Percentiles rank a stretch among this genome's conserved stretches.
Conservation (phyloP, 2,888 invertebrate species). For the Caenorhabditis sp. region DNA sequence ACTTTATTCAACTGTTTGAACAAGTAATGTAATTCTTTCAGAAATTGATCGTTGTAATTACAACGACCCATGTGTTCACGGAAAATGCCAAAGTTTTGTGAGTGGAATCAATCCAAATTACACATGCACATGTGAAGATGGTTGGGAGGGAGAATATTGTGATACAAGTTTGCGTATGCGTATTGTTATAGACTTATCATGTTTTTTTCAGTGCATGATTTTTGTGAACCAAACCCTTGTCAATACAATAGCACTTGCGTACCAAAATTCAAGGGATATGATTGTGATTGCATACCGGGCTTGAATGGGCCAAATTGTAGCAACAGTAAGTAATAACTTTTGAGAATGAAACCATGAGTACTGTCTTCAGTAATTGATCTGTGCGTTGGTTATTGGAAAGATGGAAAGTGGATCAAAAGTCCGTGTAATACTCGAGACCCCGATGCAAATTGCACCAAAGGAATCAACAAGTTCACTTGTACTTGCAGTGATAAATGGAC, state of each 20-base stretch:
- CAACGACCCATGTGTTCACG: slow-evolving; percentile 63
- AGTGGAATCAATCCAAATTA: slow-evolving; percentile 38
- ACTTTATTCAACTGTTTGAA: not conserved
- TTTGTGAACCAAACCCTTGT: slow-evolving; percentile 58
- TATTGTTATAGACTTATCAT: too few relatives aligned
- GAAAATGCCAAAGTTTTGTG: slow-evolving; percentile 44
- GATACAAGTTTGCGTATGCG: slow-evolving; percentile 63
- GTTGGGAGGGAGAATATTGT: slow-evolving; percentile 63
- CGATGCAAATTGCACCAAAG: slow-evolving; percentile 50
- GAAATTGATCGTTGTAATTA: slow-evolving; percentile 63
- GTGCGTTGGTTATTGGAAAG: slow-evolving; percentile 22
- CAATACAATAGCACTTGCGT: slow-evolving; percentile 61
- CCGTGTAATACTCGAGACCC: slow-evolving; percentile 59
- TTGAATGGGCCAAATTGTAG: slow-evolving; percentile 46
- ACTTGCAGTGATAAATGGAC: slow-evolving; percentile 68
- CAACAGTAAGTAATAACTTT: slow-evolving; percentile 56
- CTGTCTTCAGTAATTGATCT: slow-evolving; percentile 58
- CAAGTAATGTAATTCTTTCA: too few relatives aligned
- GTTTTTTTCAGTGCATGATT: slow-evolving; percentile 56
- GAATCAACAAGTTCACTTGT: slow-evolving; percentile 59
- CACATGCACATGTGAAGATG: slow-evolving; percentile 62
- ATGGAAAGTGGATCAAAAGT: slow-evolving; percentile 22
- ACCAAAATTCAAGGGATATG: slow-evolving; percentile 54
- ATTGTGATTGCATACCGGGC: slow-evolving; percentile 60
- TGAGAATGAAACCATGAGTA: too few relatives aligned